phyloP scores from a whole-genome alignment of 1,140 invertebrate genomes.

The Bombus fervidus region DNA sequence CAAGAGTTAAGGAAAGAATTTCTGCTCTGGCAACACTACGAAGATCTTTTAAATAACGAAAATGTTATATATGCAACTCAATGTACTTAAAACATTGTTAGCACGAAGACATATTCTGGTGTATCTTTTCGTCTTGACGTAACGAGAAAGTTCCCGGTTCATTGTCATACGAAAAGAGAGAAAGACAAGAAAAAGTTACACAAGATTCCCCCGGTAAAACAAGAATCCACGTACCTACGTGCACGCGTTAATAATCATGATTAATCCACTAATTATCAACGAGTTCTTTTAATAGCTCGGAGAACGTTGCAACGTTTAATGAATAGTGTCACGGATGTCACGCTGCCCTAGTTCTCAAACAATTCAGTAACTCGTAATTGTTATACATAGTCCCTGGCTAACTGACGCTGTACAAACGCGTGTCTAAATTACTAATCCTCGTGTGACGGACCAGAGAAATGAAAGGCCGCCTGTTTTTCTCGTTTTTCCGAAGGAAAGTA shows the following conservation, averaged over 20 bases:
- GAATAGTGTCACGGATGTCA: constrained; percentile 75
- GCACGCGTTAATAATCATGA: constrained; percentile 73
- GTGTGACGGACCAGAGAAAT: background rate
- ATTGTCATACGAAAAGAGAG: constrained; percentile 21
- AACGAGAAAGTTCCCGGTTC: constrained; percentile 56
- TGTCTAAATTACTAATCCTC: constrained; percentile 16
- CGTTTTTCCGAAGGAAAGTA: background rate
- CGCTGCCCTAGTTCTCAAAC: constrained; percentile 77
- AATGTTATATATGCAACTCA: background rate
- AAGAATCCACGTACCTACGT: constrained; percentile 45
- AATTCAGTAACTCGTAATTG: constrained; percentile 49
- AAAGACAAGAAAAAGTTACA: constrained; percentile 56
- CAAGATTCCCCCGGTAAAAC: constrained; percentile 2
- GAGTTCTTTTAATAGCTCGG: constrained; percentile 70
- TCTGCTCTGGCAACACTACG: background rate
- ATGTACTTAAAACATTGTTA: background rate
- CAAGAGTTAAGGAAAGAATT: background rate
- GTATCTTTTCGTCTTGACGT: constrained; percentile 3
- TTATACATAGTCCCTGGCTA: constrained; percentile 27
- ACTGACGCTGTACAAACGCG: background rate
- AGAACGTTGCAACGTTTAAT: constrained; percentile 70
- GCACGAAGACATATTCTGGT: background rate
- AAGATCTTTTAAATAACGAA: no score
- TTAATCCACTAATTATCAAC: constrained; percentile 73
- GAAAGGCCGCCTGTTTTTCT: background rate